A percentile compares a stretch with the other conserved stretches of the same genome.
Evolutionary conservation across 2,888 invertebrate genomes (phyloP).

Genomic region (Oligia fasciuncula): DNA sequence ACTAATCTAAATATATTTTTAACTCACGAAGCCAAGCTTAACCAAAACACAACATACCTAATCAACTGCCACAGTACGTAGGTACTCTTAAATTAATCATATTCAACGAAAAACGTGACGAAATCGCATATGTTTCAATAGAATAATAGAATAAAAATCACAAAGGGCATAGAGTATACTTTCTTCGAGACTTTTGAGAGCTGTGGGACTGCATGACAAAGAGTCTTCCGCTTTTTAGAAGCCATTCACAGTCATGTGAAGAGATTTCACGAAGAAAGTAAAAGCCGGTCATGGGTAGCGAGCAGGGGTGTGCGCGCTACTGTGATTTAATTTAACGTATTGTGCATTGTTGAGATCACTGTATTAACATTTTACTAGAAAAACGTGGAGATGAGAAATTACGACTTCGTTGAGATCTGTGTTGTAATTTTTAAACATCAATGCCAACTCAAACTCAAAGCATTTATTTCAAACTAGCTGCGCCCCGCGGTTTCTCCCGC

Average conservation of each 20-base stretch:
- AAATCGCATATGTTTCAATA: conserved; percentile 41
- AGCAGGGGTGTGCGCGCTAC: conserved; percentile 55
- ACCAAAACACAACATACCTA: background rate
- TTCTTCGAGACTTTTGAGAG: conserved; percentile 82
- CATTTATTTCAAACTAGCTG: background rate
- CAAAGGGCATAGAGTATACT: conserved; percentile 69
- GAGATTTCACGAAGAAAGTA: conserved; percentile 88
- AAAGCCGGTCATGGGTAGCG: conserved; percentile 82
- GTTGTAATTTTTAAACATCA: conserved; percentile 1
- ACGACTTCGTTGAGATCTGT: background rate
- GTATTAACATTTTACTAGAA: conserved; percentile 37
- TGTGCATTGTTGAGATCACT: conserved; percentile 52
- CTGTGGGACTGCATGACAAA: conserved; percentile 81
- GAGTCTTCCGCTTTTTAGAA: conserved; percentile 85
- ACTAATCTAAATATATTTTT: background rate
- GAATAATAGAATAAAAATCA: conserved; percentile 55
- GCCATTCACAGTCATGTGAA: conserved; percentile 84
- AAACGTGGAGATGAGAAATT: conserved; percentile 32
- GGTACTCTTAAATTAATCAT: conserved; percentile 29
- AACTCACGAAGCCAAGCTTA: background rate
- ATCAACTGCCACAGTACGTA: background rate
- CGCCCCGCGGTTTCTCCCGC: too few species aligned
- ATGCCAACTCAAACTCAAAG: background rate
- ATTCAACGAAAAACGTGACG: conserved; percentile 48
- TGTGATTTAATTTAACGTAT: conserved; percentile 43